Evolutionary conservation across 2,797 vertebrate genomes (phyloP).

Genomic region (Carduelis carduelis): DNA sequence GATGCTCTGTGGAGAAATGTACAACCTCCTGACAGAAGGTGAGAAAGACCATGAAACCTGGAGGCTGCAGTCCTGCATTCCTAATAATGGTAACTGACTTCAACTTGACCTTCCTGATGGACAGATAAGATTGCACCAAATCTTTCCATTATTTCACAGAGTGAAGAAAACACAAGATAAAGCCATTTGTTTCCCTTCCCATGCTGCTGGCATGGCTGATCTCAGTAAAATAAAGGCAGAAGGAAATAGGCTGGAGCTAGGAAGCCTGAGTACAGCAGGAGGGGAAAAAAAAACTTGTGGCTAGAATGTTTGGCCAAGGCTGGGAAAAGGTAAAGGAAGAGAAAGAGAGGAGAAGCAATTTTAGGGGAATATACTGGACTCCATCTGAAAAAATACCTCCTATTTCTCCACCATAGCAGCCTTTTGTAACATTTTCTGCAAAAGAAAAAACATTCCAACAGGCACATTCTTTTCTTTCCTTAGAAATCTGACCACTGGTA

Average conservation of each 20-base stretch:
- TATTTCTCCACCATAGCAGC: background rate
- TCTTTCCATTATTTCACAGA: background rate
- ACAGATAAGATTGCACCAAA: background rate
- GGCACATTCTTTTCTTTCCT: background rate
- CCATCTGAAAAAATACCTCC: background rate
- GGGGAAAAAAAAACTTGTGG: background rate
- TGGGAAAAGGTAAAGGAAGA: background rate
- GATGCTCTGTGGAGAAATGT: background rate
- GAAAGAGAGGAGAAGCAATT: background rate
- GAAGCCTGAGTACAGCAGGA: background rate
- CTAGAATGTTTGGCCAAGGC: background rate
- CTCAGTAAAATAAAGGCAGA: background rate
- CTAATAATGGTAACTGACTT: background rate
- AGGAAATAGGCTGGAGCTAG: background rate
- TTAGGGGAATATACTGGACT: background rate
- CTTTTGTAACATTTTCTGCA: background rate
- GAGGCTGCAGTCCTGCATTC: background rate
- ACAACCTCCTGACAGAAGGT: background rate
- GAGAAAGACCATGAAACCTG: background rate
- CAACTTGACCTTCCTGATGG: background rate
- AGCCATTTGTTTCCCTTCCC: background rate
- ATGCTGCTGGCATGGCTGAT: background rate
- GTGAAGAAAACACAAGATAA: background rate
- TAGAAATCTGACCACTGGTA: conserved; percentile 8
- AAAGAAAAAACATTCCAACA: background rate